Conservation (phyloP, 35 echinoderm and acorn worm species). For the Eucidaris tribuloides region DNA sequence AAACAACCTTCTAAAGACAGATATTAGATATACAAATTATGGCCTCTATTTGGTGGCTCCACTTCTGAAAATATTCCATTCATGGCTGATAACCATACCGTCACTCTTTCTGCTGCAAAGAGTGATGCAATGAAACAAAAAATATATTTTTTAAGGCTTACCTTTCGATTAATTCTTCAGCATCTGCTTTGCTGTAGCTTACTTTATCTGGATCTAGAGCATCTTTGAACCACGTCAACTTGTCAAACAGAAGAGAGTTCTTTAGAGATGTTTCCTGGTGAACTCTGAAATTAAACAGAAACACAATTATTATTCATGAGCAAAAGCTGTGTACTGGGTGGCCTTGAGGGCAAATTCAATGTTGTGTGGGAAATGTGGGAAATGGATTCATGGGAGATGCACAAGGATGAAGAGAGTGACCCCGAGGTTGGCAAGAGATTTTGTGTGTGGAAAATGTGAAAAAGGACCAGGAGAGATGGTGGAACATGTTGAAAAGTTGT, state of each 20-base stretch:
- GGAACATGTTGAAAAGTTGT: too few species aligned
- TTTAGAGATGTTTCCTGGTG: conserved; percentile 49
- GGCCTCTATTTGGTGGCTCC: neutral
- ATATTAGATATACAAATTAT: neutral
- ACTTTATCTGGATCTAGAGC: conserved; percentile 48
- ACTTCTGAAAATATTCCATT: neutral
- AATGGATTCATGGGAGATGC: too few species aligned
- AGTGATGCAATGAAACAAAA: neutral
- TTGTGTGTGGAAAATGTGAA: too few species aligned
- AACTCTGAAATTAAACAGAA: conserved; percentile 5
- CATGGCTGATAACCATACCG: neutral
- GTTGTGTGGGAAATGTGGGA: too few species aligned
- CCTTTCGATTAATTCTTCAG: conserved; percentile 26
- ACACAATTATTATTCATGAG: neutral
- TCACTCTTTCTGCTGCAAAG: neutral
- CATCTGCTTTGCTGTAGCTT: conserved; percentile 38
- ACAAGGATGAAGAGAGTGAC: too few species aligned
- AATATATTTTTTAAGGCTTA: neutral
- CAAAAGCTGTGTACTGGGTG: too few species aligned
- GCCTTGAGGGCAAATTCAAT: too few species aligned
- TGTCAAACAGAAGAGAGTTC: conserved; percentile 43
- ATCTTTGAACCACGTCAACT: conserved; percentile 68
- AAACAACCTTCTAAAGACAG: neutral
- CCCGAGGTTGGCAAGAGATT: too few species aligned
- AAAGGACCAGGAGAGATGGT: too few species aligned